phyloP scores from a whole-genome alignment of 2,888 invertebrate species.

The Notocelia uddmanniana region DNA sequence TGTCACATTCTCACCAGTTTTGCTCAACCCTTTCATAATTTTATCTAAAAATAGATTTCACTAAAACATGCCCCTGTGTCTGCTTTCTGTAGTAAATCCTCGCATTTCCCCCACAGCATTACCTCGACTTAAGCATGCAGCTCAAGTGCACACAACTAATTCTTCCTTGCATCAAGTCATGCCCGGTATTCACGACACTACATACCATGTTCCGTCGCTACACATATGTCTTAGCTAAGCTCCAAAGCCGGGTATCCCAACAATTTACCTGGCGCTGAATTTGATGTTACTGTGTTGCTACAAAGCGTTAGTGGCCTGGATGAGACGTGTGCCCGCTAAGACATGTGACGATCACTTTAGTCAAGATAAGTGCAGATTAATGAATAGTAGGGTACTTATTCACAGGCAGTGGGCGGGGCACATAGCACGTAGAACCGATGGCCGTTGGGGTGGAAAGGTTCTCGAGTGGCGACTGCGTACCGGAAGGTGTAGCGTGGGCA shows the following conservation, averaged over 20 bases:
- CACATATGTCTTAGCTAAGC: slow-evolving; percentile 34
- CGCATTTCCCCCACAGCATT: background rate
- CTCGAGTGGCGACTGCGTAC: no score
- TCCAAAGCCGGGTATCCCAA: slow-evolving; percentile 39
- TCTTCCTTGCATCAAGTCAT: slow-evolving; percentile 20
- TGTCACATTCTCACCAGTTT: no score
- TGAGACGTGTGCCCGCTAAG: background rate
- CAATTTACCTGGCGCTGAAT: slow-evolving; percentile 42
- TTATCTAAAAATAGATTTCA: no score
- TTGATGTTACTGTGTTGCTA: slow-evolving; percentile 28
- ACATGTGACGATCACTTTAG: no score
- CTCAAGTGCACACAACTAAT: slow-evolving; percentile 18
- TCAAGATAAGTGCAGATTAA: no score
- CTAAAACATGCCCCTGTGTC: no score
- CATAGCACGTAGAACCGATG: no score
- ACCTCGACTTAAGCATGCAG: background rate
- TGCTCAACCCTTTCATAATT: no score
- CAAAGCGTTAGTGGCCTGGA: background rate
- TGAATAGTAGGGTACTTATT: no score
- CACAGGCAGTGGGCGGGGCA: no score
- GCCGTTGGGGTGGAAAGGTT: no score
- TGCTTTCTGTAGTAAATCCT: background rate
- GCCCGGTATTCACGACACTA: slow-evolving; percentile 27
- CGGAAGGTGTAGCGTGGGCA: no score
- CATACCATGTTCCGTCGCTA: background rate